A percentile compares a stretch with the other conserved stretches of the same genome.
phyloP scores from a whole-genome alignment of 2,888 invertebrate genomes.

The Proisotoma minuta region DNA sequence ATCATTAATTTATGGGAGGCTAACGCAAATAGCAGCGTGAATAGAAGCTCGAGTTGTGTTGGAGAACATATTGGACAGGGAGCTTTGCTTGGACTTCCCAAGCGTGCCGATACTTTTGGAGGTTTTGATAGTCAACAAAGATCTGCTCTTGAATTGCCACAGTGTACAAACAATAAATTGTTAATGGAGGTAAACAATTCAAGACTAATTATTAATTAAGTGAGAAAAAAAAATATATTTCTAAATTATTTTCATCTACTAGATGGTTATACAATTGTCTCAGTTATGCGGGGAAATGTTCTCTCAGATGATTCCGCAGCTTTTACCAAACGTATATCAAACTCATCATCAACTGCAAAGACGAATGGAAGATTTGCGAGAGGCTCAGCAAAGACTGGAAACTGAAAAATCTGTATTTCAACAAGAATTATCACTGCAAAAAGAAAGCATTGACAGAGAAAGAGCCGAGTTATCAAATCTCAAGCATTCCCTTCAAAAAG shows the following conservation, averaged over 20 bases:
- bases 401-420: slow-evolving; percentile 46
- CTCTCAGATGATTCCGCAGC: slow-evolving; percentile 44
- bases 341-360: slow-evolving; percentile 43
- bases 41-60: slow-evolving; percentile 81
- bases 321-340: slow-evolving; percentile 43
- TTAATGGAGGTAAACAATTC: slow-evolving; percentile 26
- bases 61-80: slow-evolving; percentile 80
- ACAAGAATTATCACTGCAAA: slow-evolving; percentile 38
- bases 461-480: slow-evolving; percentile 31
- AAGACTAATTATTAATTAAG: not conserved
- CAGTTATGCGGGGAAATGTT: slow-evolving; percentile 47
- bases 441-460: slow-evolving; percentile 40
- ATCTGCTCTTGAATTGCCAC: slow-evolving; percentile 26
- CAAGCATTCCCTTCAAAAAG: slow-evolving; percentile 63
- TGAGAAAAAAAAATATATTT: not conserved
- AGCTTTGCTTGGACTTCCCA: slow-evolving; percentile 78
- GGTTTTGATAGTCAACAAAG: slow-evolving; percentile 68
- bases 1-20: slow-evolving; percentile 38
- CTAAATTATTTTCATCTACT: not conserved
- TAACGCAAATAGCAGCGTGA: slow-evolving; percentile 38
- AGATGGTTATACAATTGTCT: slow-evolving; percentile 45
- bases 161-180: slow-evolving; percentile 29
- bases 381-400: slow-evolving; percentile 45
- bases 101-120: slow-evolving; percentile 92
- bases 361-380: slow-evolving; percentile 46